Conservation (phyloP, 2,113 vertebrate genomes). For the Pangasianodon gigas region DNA sequence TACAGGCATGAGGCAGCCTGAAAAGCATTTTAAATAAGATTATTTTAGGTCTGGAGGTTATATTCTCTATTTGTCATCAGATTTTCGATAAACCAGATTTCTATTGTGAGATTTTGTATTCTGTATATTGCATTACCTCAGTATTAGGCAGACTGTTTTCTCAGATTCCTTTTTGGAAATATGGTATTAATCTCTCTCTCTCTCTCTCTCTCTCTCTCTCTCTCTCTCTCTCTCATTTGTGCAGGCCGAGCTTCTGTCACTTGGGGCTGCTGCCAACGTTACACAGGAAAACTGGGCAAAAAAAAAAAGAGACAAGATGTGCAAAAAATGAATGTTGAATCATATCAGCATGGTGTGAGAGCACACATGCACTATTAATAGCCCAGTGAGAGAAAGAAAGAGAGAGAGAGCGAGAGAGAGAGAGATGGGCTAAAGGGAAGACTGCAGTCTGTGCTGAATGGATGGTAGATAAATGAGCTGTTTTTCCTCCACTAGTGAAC, state of each 20-base stretch:
- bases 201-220: neutral
- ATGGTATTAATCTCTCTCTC: neutral
- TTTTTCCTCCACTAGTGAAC: neutral
- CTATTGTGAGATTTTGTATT: neutral
- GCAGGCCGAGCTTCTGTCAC: slow-evolving; percentile 20
- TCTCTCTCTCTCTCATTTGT: neutral
- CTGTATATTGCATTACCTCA: neutral
- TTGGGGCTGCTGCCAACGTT: slow-evolving; percentile 6
- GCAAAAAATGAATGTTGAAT: slow-evolving; percentile 24
- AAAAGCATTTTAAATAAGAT: neutral
- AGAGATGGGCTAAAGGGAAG: neutral
- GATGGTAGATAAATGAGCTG: slow-evolving; percentile 15
- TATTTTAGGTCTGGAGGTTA: neutral
- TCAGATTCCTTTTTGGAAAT: neutral
- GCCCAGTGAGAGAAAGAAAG: slow-evolving; percentile 8
- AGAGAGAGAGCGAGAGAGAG: slow-evolving; percentile 6
- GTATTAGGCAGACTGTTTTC: neutral
- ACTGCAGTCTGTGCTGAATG: slow-evolving; percentile 12
- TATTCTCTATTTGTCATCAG: neutral
- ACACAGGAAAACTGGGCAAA: neutral
- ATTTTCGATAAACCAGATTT: neutral
- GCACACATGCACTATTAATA: slow-evolving; percentile 44
- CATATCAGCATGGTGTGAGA: slow-evolving; percentile 47
- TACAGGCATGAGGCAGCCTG: neutral
- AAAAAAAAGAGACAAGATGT: neutral